Percentiles rank a stretch among this genome's conserved stretches.
Evolutionary conservation across 2,113 vertebrate genomes (phyloP).

Genomic region (Mesoclemmys tuberculata): DNA sequence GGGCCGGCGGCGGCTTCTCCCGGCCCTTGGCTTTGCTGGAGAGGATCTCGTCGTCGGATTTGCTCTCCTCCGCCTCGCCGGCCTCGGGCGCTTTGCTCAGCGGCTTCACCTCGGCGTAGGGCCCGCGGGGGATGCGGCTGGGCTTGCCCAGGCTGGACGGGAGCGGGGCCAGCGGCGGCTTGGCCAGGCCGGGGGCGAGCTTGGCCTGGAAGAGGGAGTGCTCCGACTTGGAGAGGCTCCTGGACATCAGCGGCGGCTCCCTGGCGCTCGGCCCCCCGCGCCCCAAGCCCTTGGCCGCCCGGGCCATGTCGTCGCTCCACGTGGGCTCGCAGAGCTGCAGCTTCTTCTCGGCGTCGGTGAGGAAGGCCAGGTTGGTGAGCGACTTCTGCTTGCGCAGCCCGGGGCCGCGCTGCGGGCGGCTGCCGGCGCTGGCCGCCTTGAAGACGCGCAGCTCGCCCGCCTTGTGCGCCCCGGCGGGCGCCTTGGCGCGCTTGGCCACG

Average conservation of each 20-base stretch:
- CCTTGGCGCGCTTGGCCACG: constrained; percentile 84
- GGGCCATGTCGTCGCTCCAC: constrained; percentile 89
- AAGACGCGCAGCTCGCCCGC: constrained; percentile 91
- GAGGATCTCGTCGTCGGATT: constrained; percentile 84
- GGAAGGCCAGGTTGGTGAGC: constrained; percentile 90
- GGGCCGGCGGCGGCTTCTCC: constrained; percentile 65
- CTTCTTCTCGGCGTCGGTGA: constrained; percentile 95
- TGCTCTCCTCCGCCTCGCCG: constrained; percentile 74
- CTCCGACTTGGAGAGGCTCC: constrained; percentile 90
- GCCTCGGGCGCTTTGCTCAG: constrained; percentile 90
- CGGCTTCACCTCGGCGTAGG: constrained; percentile 95
- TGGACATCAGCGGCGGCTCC: constrained; percentile 83
- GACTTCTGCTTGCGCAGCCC: constrained; percentile 93
- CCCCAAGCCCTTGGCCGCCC: constrained; percentile 76
- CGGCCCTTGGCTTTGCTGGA: constrained; percentile 85
- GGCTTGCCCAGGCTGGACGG: constrained; percentile 83
- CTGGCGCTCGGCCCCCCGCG: constrained; percentile 66
- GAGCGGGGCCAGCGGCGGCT: constrained; percentile 77
- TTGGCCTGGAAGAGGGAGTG: constrained; percentile 92
- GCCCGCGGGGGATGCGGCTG: constrained; percentile 93
- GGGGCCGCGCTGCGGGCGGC: constrained; percentile 76
- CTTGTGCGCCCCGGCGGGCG: constrained; percentile 72
- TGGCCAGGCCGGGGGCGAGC: constrained; percentile 70
- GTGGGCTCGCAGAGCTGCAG: constrained; percentile 89
- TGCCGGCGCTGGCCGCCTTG: constrained; percentile 84